Conservation (phyloP, 2,113 vertebrate species). For the Oncorhynchus mykiss region DNA sequence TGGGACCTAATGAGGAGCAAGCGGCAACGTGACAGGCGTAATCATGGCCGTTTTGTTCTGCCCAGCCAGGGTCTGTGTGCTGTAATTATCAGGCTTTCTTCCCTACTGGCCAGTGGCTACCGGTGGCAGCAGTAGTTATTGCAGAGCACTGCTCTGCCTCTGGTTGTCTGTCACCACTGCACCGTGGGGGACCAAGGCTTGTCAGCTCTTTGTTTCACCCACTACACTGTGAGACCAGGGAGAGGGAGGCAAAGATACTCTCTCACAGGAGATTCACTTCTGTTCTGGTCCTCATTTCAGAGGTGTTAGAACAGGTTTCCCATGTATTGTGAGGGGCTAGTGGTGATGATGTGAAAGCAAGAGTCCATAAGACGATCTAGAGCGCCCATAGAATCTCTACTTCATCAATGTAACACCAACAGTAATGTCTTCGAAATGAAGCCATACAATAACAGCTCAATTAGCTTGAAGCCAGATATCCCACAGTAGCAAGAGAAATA, state of each 20-base stretch:
- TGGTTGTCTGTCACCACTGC: constrained; percentile 47
- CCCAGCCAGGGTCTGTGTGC: constrained; percentile 41
- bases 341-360: too few species aligned
- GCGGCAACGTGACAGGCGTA: background rate
- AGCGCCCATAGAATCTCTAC: background rate
- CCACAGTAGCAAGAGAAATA: background rate
- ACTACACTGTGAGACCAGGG: too few species aligned
- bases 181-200: background rate
- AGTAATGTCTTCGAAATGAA: background rate
- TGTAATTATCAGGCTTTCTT: constrained; percentile 60
- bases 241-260: too few species aligned
- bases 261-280: background rate
- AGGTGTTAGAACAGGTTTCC: background rate
- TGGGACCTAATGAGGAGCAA: too few species aligned
- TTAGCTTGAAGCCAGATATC: background rate
- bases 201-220: too few species aligned
- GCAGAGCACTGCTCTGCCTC: background rate
- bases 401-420: too few species aligned
- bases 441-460: background rate
- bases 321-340: background rate
- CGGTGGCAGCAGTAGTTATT: too few species aligned
- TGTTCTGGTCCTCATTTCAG: background rate
- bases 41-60: background rate
- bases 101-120: constrained; percentile 23
- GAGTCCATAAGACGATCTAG: background rate